Base-by-base conservation (phyloP, 2,888 invertebrate species). In the Ariolimax columbianus region DNA sequence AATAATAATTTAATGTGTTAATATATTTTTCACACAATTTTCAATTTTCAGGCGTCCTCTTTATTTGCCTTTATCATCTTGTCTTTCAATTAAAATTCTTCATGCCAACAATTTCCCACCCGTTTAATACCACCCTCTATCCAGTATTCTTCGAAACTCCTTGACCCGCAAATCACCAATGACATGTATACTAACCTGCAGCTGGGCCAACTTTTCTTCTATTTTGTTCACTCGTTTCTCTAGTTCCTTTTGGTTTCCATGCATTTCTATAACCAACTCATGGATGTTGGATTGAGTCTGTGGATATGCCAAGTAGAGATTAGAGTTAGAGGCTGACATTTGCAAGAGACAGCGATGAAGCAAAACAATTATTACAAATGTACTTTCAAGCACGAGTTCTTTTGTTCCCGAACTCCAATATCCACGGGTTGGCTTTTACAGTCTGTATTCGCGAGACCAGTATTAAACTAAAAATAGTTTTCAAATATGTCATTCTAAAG, bases 241-340 rank as follows among this genome's bases (percentile, higher is more conserved):
- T 90, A 99, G 96, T 81, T 96, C 96, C 94, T 98, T 97, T 95
- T 99, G 98, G 83, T 98, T 96, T 87, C 97, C 96, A 93, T 98
- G 98, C 97, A 99, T 97, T 93, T 99, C 99, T 84, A 98, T 97
- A 89, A 99, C 98, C 92, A 99, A 97, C 95, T 99, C 99, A 94
- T 99, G 99, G 90, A 99, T 98, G 82, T 98, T 98, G 93, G 98
- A 98, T 95, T 99, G 98, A 89, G 98, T 99, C 99, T 99, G 96
- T 89, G 95, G 95, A 92, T 95, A 93, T 30, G 3, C 7, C 66
- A 66, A 33, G 3, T 2, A 17, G 14, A 66, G 17, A 33, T 66
- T n/a, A 55, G 17, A 23, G 55, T 55, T 55, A 55, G 14, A 47
- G 6, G 47, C 9, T 47, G n/a, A 47, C 47, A 14, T 47, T 47